phyloP scores from a whole-genome alignment of 1,140 invertebrate species.

The Magallana gigas region DNA sequence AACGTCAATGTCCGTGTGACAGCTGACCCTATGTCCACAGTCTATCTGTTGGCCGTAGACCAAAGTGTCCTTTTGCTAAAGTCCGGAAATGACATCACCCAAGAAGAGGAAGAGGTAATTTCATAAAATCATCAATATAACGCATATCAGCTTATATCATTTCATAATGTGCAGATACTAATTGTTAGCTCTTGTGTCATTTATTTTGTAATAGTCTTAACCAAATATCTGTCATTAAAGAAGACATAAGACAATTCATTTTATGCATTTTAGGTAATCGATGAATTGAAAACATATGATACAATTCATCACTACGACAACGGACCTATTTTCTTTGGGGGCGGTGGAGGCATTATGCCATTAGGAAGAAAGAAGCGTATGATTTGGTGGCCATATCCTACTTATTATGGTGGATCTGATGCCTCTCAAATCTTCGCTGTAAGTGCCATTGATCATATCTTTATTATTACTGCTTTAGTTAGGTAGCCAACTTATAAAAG shows the following conservation, averaged over 20 bases:
- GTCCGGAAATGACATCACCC: conserved; percentile 83
- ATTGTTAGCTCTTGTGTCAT: no score
- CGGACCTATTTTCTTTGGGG: conserved; percentile 53
- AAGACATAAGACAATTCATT: no score
- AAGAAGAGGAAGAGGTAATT: conserved; percentile 80
- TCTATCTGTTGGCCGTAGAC: conserved; percentile 93
- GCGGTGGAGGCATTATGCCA: conserved; percentile 48
- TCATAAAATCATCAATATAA: no score
- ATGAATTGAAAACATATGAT: conserved; percentile 86
- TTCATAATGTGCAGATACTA: no score
- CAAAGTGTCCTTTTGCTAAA: conserved; percentile 90
- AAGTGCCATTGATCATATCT: not conserved
- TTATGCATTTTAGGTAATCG: conserved; percentile 79
- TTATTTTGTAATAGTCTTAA: no score
- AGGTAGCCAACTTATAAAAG: no score
- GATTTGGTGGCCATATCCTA: conserved; percentile 69
- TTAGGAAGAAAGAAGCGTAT: conserved; percentile 61
- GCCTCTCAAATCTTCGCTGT: conserved; percentile 70
- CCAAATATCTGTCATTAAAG: no score
- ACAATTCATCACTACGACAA: conserved; percentile 58
- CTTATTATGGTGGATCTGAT: conserved; percentile 71
- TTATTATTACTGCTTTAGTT: no score
- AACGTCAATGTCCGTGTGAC: conserved; percentile 87
- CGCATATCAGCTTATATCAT: no score
- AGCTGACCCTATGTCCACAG: conserved; percentile 91